These are phyloP conservation scores for Pipistrellus pipistrellus DNA, from an alignment of 2,797 vertebrate genomes.

Conservation along the genomic window DNA sequence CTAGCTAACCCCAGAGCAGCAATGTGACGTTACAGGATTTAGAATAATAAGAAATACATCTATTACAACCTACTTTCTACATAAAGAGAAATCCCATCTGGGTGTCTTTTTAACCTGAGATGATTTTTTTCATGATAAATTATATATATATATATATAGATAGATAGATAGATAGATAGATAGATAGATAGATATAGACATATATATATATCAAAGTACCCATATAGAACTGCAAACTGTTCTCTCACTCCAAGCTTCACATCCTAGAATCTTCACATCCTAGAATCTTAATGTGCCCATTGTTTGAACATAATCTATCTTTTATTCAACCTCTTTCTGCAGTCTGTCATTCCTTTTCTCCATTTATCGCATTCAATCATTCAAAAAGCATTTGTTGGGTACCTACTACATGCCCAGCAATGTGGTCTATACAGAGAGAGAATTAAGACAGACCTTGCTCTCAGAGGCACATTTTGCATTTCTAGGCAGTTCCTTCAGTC, in stretches of 20 bases:
- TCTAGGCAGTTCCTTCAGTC: not conserved
- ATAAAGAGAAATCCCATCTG: constrained; percentile 3
- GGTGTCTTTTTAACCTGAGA: constrained; percentile 31
- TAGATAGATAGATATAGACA: no score
- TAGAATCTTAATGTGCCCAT: not conserved
- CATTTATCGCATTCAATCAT: not conserved
- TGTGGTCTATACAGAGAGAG: not conserved
- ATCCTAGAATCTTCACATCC: not conserved
- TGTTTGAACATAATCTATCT: not conserved
- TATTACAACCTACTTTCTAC: constrained; percentile 11
- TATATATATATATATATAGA: not conserved
- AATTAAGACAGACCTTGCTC: not conserved
- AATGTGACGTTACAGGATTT: not conserved
- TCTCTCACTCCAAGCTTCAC: not conserved
- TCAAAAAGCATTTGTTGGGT: not conserved
- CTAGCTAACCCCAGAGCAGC: constrained; percentile 30
- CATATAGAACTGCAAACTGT: not conserved
- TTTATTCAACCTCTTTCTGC: not conserved
- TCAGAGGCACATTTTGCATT: not conserved
- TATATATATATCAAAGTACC: not conserved
- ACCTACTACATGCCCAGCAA: not conserved
- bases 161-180: no score
- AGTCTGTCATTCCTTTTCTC: not conserved
- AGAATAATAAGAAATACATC: not conserved
- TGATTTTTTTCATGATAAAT: constrained; percentile 19